Base-by-base conservation (phyloP, 2,888 invertebrate species). In the Eulithis testata region DNA sequence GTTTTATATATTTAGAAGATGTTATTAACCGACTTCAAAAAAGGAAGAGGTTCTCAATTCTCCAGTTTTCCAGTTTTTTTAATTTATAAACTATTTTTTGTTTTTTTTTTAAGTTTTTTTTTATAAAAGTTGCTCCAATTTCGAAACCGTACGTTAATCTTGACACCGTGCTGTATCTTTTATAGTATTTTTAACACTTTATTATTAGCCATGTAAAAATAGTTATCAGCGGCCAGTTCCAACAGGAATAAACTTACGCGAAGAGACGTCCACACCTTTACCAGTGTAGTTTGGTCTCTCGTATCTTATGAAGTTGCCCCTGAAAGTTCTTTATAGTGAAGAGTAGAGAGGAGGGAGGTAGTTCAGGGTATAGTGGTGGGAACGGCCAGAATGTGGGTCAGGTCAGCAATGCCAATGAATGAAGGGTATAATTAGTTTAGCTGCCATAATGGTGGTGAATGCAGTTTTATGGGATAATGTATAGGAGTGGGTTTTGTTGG, bases 371-470 rank as follows among this genome's bases (percentile, higher is more conserved):
- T 11, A 44, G 21, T 75, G 76, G 82, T 73, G 52, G 51, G 43
- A 53, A 53, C 65, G 50, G 7, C 40, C 40, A 62, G 70, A 74
- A 82, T 77, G 72, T 83, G 60, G 82, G 80, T 76, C 81, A 74
- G 81, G 83, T 81, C 83, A 79, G 66, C 50, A 68, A 73, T 75
- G 76, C 71, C 75, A 74, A 60, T 71, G 72, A 37, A n/a, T 36
- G 36, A 36, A 59, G 65, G 68, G 62, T 75, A 76, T 80, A 76
- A 79, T 81, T 79, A 80, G 75, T 75, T 74, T 73, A 76, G 72
- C 68, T 66, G 65, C 69, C 40, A 58, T 68, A 70, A 73, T 55
- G 55, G 52, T 68, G 66, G 69, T 68, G 66, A 37, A 60, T 69
- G 60, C 65, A 62, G 47, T 59, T 44, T 57, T 58, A 47, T 43